Evolutionary conservation across 2,113 vertebrate species (phyloP), one percentile per base, ranked within the genome.

Genomic region (Phoxinus phoxinus): DNA sequence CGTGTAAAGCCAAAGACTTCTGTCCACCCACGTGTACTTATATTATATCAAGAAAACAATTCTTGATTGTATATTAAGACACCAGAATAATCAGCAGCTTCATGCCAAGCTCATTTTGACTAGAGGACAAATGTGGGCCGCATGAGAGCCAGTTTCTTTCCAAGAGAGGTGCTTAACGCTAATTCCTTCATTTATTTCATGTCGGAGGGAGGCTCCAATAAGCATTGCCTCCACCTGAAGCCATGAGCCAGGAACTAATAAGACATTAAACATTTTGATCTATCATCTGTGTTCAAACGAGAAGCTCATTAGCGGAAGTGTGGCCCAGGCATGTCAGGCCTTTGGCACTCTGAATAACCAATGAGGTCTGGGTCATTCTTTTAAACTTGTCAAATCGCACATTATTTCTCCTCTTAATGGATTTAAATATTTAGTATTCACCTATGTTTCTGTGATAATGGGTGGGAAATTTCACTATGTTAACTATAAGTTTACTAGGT

Each of bases 151-250:
- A 7, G 58, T 75, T 6, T 75, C 85, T 85, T 37, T 15, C 86
- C 71, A 79, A 84, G 78, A 90, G 89, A 88, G 88, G 87, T 89
- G 91, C 89, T 93, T 91, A 89, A 89, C 89, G 87, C 81, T 92
- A 91, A 92, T 93, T 89, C 89, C 89, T 93, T 91, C 91, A 94
- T 93, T 93, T 91, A 88, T 93, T 90, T 88, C 84, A 17, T 71
- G 63, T 83, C 78, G 72, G 72, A 85, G 72, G 87, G 84, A 83
- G 87, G 69, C 77, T 84, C 85, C 86, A 89, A 89, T 90, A 89
- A 91, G 90, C 86, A 86, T 84, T 58, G 89, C 84, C 86, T 92
- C 87, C 91, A 93, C 91, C 91, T 91, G 90, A 80, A 92, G 93
- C 88, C 53, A 80, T 74, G 82, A 87, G 84, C 88, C 74, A 86